Evolutionary conservation across 2,113 vertebrate species (phyloP).

Genomic region (Rostratula benghalensis): DNA sequence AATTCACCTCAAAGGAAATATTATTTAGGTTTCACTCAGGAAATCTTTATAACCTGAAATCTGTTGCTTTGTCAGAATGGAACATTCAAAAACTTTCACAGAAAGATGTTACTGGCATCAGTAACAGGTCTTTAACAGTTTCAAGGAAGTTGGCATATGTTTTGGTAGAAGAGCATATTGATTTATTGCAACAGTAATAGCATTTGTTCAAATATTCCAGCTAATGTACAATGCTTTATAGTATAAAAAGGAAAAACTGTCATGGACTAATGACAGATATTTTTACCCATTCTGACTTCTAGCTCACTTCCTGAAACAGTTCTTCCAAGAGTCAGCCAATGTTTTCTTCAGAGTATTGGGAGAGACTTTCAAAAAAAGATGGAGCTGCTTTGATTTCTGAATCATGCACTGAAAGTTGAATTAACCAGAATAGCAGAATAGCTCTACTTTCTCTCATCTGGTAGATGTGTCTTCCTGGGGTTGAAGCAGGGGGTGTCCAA

Average conservation of each 20-base stretch:
- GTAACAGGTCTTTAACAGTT: not conserved
- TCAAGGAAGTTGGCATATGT: not conserved
- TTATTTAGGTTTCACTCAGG: not conserved
- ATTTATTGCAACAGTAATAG: not conserved
- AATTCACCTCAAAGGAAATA: not conserved
- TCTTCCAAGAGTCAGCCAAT: not conserved
- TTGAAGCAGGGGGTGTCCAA: not conserved
- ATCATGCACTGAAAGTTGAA: not conserved
- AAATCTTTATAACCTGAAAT: not conserved
- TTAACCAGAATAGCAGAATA: constrained; percentile 28
- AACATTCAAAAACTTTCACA: not conserved
- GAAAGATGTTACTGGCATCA: not conserved
- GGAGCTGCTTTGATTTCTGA: not conserved
- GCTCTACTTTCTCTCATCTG: not conserved
- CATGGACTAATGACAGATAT: not conserved
- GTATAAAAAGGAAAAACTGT: not conserved
- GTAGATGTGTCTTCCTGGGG: not conserved
- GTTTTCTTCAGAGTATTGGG: not conserved
- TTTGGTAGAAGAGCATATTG: not conserved
- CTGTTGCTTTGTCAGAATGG: not conserved
- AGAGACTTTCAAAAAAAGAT: not conserved
- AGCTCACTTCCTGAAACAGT: not conserved
- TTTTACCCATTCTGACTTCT: not conserved
- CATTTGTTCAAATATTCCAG: not conserved
- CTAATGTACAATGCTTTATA: not conserved